Evolutionary conservation across 2,888 invertebrate genomes (phyloP), one percentile per base, ranked within the genome.

Genomic region (Xestia rhomboidea): DNA sequence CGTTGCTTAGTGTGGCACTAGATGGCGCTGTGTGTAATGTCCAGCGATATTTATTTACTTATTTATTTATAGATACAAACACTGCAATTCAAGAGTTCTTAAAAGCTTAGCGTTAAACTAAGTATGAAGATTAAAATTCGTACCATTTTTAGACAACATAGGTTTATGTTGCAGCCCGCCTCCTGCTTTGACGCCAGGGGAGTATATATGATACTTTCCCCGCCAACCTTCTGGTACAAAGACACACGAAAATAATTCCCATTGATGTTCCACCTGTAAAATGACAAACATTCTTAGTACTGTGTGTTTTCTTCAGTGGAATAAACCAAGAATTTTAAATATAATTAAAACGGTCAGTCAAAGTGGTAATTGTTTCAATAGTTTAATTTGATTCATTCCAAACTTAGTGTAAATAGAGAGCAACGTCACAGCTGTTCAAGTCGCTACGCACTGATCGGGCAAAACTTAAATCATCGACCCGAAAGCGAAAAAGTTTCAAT

Each of bases 111-210:
- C 21, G 2, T 54, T 54, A 54, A 54, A 44, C 7, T 44, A 44
- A n/a, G n/a, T n/a, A n/a, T n/a, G n/a, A n/a, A 27, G 11, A 38
- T 70, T 24, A 13, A 46, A 77, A 63, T 38, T 62, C 75, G 51
- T n/a, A 96, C 96, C 96, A 83, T 93, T 95, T 84, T 90, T 96
- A 0, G 96, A 96, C 0, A 96, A 41, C 0, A 72, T 84, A 0
- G 96, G 96, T 0, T 93, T 90, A 85, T 96, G 96, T 75, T 94
- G 94, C 0, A 57, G 71, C 0, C 96, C 96, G 0, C 96, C 96
- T 0, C 96, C 96, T 0, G 95, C 76, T 77, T 95, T 96, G 67
- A 92, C 83, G 0, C 96, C 96, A 0, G 96, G 96, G 0, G 95
- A 94, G 83, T 96, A 96, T 41, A 96, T 95, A 81, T 95, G 96